Evolutionary conservation across 2,797 vertebrate species (phyloP).

Genomic region (Argyrosomus regius): DNA sequence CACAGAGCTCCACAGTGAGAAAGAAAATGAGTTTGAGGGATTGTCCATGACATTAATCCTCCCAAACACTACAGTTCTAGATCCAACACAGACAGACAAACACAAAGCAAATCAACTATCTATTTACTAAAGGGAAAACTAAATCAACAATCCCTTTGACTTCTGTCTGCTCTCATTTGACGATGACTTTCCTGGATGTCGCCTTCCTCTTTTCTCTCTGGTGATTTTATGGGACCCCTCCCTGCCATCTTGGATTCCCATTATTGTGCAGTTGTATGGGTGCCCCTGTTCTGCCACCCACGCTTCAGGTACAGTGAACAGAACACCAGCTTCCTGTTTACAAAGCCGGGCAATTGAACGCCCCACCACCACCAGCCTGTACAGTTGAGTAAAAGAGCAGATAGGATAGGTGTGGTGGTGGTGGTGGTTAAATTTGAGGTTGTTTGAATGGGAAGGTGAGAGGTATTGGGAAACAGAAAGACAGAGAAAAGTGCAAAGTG

Average conservation of each 20-base stretch:
- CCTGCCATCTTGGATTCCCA: conserved; percentile 85
- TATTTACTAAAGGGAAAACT: conserved; percentile 74
- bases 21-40: conserved; percentile 84
- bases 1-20: conserved; percentile 78
- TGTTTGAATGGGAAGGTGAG: conserved; percentile 43
- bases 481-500: conserved; percentile 28
- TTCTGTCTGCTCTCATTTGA: conserved; percentile 72
- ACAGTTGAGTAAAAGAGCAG: conserved; percentile 42
- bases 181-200: conserved; percentile 60
- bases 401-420: conserved; percentile 19
- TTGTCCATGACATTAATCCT: conserved; percentile 83
- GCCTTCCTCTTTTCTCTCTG: conserved; percentile 64
- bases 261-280: conserved; percentile 76
- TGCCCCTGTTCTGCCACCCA: conserved; percentile 80
- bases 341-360: conserved; percentile 74
- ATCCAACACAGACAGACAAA: conserved; percentile 72
- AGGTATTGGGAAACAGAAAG: conserved; percentile 14
- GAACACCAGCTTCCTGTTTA: conserved; percentile 84
- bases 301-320: conserved; percentile 80
- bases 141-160: conserved; percentile 74
- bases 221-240: conserved; percentile 81
- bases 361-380: conserved; percentile 52
- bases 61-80: conserved; percentile 74
- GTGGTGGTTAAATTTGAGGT: conserved; percentile 13
- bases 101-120: conserved; percentile 77